Conservation (phyloP, 2,113 vertebrate species). For the Oreocharis arfaki region DNA sequence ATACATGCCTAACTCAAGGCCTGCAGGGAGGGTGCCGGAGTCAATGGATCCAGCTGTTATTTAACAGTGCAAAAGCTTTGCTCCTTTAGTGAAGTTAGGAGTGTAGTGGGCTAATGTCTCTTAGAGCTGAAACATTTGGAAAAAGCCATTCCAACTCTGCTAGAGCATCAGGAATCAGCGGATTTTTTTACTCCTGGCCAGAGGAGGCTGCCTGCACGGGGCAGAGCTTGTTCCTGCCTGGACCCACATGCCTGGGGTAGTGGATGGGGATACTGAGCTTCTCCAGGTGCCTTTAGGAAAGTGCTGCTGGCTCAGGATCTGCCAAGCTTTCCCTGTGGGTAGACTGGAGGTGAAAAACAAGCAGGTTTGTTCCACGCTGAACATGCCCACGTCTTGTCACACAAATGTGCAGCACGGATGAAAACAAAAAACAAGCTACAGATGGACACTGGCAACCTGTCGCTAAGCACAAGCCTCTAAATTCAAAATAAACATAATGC, state of each 20-base stretch:
- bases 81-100: background rate
- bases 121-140: background rate
- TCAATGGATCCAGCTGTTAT: background rate
- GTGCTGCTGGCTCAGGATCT: background rate
- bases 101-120: background rate
- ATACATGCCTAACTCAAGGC: background rate
- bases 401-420: constrained; percentile 23
- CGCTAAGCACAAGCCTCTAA: constrained; percentile 31
- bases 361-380: constrained; percentile 2
- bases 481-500: constrained; percentile 33
- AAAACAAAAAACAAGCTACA: constrained; percentile 62
- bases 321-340: constrained; percentile 10
- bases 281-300: background rate
- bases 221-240: background rate
- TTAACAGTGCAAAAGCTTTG: background rate
- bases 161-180: background rate
- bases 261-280: background rate
- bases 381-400: constrained; percentile 56
- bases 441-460: constrained; percentile 58
- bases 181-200: background rate
- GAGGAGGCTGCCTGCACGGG: background rate
- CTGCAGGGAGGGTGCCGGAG: background rate
- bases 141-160: background rate
- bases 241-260: accelerated
- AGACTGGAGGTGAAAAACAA: constrained; percentile 38